Conservation (phyloP, 2,113 vertebrate genomes). For the Chionomys nivalis region DNA sequence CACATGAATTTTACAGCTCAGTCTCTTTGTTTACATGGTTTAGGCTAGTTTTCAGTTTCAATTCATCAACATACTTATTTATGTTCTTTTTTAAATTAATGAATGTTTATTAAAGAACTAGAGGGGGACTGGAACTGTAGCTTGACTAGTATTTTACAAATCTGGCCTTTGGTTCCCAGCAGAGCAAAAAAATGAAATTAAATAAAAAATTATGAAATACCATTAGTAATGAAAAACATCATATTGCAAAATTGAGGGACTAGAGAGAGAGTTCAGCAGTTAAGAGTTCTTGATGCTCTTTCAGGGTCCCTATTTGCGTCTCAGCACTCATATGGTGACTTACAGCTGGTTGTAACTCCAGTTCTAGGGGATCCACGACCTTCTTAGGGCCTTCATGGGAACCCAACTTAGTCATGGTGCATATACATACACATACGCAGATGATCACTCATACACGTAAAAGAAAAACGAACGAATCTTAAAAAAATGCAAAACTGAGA, state of each 20-base stretch:
- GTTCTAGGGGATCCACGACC: background rate
- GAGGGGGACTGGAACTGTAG: background rate
- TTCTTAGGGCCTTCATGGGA: too few species aligned
- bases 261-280: background rate
- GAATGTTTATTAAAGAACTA: constrained; percentile 15
- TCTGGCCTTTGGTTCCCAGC: background rate
- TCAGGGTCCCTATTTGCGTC: background rate
- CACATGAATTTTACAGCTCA: background rate
- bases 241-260: background rate
- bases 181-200: background rate
- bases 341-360: background rate
- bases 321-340: background rate
- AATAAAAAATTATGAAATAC: background rate
- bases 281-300: background rate
- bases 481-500: background rate
- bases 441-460: background rate
- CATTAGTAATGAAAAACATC: background rate
- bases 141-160: background rate
- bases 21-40: background rate
- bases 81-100: background rate
- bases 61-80: background rate
- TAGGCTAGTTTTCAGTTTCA: background rate
- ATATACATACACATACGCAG: background rate
- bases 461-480: background rate
- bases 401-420: background rate